These are phyloP conservation scores for Anguilla obscura DNA, from an alignment of 2,797 vertebrate genomes.

Conservation along the genomic window DNA sequence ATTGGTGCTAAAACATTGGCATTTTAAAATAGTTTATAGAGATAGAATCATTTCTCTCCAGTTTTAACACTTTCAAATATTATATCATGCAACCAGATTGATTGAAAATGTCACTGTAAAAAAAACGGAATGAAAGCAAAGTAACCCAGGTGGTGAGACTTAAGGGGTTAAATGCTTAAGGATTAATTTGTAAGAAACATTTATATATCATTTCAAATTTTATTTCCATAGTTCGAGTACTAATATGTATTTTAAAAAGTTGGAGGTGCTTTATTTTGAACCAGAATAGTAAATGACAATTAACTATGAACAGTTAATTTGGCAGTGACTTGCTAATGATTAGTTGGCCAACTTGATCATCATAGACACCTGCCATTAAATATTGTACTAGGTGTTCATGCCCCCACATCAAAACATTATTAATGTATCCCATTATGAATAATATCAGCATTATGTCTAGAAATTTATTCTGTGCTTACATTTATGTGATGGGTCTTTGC, in stretches of 20 bases:
- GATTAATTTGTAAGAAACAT: no score
- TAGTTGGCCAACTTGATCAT: neutral
- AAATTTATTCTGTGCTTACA: neutral
- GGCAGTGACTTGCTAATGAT: neutral
- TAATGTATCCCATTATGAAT: neutral
- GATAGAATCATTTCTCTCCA: no score
- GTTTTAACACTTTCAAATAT: no score
- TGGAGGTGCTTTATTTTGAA: constrained; percentile 1
- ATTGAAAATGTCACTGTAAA: no score
- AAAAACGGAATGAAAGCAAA: no score
- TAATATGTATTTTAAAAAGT: neutral
- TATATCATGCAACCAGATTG: no score
- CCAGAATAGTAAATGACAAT: neutral
- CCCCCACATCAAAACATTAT: neutral
- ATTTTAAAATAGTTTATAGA: no score
- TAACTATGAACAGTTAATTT: neutral
- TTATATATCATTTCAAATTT: no score
- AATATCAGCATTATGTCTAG: neutral
- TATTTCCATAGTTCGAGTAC: no score
- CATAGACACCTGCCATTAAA: neutral
- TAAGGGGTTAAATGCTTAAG: no score
- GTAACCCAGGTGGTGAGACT: no score
- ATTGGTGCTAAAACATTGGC: no score
- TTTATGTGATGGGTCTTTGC: neutral
- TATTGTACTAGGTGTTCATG: neutral